Base-by-base conservation (phyloP, 2,113 vertebrate species). In the Platichthys stellatus region DNA sequence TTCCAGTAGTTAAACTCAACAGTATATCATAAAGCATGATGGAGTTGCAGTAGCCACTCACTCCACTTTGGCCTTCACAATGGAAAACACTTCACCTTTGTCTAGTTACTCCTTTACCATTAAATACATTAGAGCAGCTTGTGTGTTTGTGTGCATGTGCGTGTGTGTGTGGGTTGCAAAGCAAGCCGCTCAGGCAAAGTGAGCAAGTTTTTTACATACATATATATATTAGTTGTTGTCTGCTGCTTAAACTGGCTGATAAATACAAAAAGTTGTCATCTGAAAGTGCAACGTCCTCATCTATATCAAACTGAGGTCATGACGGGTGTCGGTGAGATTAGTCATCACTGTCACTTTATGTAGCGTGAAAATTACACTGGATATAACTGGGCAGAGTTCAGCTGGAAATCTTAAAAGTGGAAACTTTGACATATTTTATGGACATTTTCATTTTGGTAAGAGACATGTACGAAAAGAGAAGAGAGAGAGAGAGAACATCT, bases 1-100 rank as follows among this genome's bases (percentile, higher is more conserved):
- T 90, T 90, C 88, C 84, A 62, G 70, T 53, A 18, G 71, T 86
- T 79, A 76, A 82, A 81, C 38, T 58, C 66, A 77, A 74, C 65
- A 58, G 69, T 80, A 54, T 49, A 88, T 81, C 81, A 86, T 88
- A 78, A 88, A 86, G 72, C 73, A 72, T 62, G 63, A 72, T 40
- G 61, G 45, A 78, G 66, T 35, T 70, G 58, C 64, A 31, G 60
- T 47, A 74, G 79, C 45, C 18, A 66, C 31, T 31, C 66, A 69
- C 76, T 85, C 61, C 78, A 84, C 72, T 77, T 72, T 71, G 45
- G 53, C 72, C 58, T 78, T 77, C 17, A 54, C 21, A 43, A 17
- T 71, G 67, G 65, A 85, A 86, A 80, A 81, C 53, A 26, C 54
- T 58, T 69, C 53, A 79, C 47, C 35, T 74, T 64, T 35, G 28